phyloP scores from a whole-genome alignment of 2,797 vertebrate species.

The Triplophysa bombifrons region DNA sequence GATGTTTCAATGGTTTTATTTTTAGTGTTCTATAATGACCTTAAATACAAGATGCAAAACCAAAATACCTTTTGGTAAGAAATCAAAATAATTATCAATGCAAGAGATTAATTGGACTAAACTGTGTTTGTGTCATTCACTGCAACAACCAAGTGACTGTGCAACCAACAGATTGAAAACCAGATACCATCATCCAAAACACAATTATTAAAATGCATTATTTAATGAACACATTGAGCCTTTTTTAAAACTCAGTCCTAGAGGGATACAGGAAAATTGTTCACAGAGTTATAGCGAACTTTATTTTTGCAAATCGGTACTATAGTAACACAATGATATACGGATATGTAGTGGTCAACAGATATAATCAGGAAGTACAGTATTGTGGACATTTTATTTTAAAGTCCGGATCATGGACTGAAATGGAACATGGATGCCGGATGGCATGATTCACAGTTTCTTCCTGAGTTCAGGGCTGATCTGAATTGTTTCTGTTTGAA shows the following conservation, averaged over 20 bases:
- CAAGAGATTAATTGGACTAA: no score
- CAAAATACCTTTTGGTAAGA: no score
- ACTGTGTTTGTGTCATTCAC: no score
- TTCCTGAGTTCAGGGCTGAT: background rate
- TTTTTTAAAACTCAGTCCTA: background rate
- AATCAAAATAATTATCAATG: no score
- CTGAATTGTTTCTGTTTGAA: background rate
- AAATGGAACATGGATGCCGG: background rate
- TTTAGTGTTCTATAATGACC: no score
- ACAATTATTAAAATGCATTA: background rate
- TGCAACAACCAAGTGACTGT: no score
- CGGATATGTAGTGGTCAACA: background rate
- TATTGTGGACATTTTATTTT: background rate
- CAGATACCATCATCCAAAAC: background rate
- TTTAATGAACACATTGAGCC: no score
- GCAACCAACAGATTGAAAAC: no score
- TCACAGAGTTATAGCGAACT: background rate
- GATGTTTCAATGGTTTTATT: no score
- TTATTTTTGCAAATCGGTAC: background rate
- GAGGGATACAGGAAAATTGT: background rate
- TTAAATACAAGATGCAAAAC: no score
- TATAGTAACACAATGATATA: background rate
- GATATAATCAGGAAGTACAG: conserved; percentile 4
- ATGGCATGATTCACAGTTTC: background rate
- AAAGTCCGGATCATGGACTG: background rate